Percentiles rank a stretch among this genome's conserved stretches.
Conservation (phyloP, 2,888 invertebrate genomes). For the Zaprionus obscuricornis region DNA sequence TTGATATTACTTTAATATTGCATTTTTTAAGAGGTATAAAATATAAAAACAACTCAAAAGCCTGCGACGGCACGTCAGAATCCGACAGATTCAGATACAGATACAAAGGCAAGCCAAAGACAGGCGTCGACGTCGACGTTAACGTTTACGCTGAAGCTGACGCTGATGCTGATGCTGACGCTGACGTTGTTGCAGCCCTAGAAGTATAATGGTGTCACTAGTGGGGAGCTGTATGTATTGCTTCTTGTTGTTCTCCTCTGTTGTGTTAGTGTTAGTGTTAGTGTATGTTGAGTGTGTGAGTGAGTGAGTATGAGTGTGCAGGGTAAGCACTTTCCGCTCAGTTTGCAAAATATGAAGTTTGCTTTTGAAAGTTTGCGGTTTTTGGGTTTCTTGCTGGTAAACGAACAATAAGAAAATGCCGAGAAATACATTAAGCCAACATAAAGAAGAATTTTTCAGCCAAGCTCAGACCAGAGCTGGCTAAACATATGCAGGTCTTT, state of each 20-base stretch:
- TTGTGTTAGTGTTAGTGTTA: slow-evolving; percentile 14
- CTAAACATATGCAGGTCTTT: slow-evolving; percentile 45
- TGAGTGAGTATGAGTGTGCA: background rate
- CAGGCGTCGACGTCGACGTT: slow-evolving; percentile 17
- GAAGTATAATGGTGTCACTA: slow-evolving; percentile 56
- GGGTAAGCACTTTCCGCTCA: slow-evolving; percentile 61
- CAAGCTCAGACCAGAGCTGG: slow-evolving; percentile 31
- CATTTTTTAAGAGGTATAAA: no score
- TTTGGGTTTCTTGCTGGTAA: slow-evolving; percentile 60
- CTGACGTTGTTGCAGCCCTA: slow-evolving; percentile 30
- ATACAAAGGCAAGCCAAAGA: slow-evolving; percentile 38
- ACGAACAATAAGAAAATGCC: slow-evolving; percentile 64
- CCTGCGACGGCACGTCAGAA: slow-evolving; percentile 43
- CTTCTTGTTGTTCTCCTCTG: background rate
- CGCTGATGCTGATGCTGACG: slow-evolving; percentile 3
- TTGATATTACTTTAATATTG: no score
- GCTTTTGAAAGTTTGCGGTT: slow-evolving; percentile 69
- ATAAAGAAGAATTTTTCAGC: slow-evolving; percentile 61
- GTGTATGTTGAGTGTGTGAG: background rate
- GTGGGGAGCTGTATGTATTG: slow-evolving; percentile 5
- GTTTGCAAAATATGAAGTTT: slow-evolving; percentile 72
- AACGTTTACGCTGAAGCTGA: slow-evolving; percentile 3
- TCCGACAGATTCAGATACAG: slow-evolving; percentile 48
- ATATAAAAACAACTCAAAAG: slow-evolving; percentile 27
- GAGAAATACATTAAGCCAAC: slow-evolving; percentile 70